Percentiles rank a stretch among this genome's conserved stretches.
Evolutionary conservation across 2,113 vertebrate species (phyloP).

Genomic region (Melanostigma gelatinosum): DNA sequence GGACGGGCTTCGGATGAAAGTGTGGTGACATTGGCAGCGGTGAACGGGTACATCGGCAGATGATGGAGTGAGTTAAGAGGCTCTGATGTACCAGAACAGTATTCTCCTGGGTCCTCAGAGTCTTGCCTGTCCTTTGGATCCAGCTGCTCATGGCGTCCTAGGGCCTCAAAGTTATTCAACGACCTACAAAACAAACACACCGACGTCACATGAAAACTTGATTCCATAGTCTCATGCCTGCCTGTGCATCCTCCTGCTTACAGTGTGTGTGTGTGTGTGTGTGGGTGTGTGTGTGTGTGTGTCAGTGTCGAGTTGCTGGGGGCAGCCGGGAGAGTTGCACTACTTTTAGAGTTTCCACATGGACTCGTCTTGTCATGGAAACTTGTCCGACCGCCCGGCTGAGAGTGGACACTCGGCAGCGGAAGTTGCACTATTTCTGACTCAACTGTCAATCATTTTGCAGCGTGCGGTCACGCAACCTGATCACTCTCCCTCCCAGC

Average conservation of each 20-base stretch:
- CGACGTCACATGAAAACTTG: background rate
- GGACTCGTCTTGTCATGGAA: slow-evolving; percentile 26
- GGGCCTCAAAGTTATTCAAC: slow-evolving; percentile 29
- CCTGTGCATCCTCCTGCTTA: background rate
- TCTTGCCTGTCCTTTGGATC: slow-evolving; percentile 58
- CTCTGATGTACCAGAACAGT: slow-evolving; percentile 75
- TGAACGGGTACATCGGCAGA: slow-evolving; percentile 7
- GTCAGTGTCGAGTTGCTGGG: slow-evolving; percentile 46
- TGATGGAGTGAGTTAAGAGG: slow-evolving; percentile 7
- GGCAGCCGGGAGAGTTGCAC: slow-evolving; percentile 23
- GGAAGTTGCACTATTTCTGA: slow-evolving; percentile 66
- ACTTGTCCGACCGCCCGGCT: slow-evolving; percentile 34
- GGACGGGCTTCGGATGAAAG: background rate
- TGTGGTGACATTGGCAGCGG: slow-evolving; percentile 2
- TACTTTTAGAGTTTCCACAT: slow-evolving; percentile 67
- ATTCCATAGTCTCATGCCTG: background rate
- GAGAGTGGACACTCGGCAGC: slow-evolving; percentile 23
- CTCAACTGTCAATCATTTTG: slow-evolving; percentile 58
- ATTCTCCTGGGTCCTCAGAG: slow-evolving; percentile 79
- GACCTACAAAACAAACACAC: slow-evolving; percentile 27
- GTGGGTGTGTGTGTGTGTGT: background rate
- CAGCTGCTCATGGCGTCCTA: slow-evolving; percentile 59
- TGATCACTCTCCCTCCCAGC: slow-evolving; percentile 31
- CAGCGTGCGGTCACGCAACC: slow-evolving; percentile 38
- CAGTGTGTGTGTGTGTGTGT: background rate